Percentiles rank a stretch among this genome's conserved stretches.
These are phyloP conservation scores for Drosophila borborema DNA, from an alignment of 2,888 invertebrate genomes.

Conservation along the genomic window DNA sequence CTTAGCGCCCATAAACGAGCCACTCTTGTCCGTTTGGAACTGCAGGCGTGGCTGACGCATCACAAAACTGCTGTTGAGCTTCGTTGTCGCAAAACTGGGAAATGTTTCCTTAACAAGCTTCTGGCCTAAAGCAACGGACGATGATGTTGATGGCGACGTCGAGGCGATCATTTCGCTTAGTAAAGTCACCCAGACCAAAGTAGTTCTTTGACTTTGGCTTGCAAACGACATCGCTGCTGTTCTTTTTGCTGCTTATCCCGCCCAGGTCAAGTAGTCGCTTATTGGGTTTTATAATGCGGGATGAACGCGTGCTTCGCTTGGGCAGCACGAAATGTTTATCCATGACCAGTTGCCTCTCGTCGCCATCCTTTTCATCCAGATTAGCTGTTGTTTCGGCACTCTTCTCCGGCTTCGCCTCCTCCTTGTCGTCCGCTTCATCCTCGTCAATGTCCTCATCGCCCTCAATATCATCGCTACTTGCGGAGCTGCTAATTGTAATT, in stretches of 20 bases:
- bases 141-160: constrained; percentile 11
- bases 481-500: constrained; percentile 26
- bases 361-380: constrained; percentile 46
- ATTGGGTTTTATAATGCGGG: constrained; percentile 94
- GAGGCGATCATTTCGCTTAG: constrained; percentile 18
- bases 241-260: constrained; percentile 83
- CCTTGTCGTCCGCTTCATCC: constrained; percentile 47
- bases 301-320: constrained; percentile 92
- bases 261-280: constrained; percentile 92
- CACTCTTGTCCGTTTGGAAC: constrained; percentile 73
- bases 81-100: constrained; percentile 52
- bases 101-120: constrained; percentile 41
- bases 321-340: constrained; percentile 89
- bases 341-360: constrained; percentile 72
- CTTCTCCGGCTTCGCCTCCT: constrained; percentile 53
- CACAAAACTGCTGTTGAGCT: constrained; percentile 75
- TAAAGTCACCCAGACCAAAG: constrained; percentile 71
- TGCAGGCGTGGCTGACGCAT: constrained; percentile 83
- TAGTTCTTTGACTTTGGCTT: constrained; percentile 72
- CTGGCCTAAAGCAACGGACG: constrained; percentile 16
- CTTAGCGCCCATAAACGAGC: constrained; percentile 36
- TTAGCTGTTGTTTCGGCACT: constrained; percentile 40
- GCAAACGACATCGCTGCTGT: constrained; percentile 16
- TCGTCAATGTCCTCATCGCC: constrained; percentile 57
- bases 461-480: constrained; percentile 55